These are phyloP conservation scores for Sarcophaga subvicina DNA, from an alignment of 2,888 invertebrate species.

Conservation along the genomic window DNA sequence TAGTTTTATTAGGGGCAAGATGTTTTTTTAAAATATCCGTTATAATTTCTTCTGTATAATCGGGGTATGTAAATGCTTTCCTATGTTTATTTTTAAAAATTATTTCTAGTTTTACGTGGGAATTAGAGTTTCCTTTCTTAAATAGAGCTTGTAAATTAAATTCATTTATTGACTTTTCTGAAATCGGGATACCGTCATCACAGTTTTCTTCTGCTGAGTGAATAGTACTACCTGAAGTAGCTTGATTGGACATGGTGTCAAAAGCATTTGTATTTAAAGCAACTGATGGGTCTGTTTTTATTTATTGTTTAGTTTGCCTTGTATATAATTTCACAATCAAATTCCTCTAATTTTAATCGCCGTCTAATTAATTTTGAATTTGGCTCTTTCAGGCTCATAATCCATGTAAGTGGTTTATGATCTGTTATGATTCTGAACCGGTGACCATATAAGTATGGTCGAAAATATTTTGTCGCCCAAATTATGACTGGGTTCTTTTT, in stretches of 20 bases:
- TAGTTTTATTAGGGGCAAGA: constrained; percentile 68
- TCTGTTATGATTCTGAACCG: constrained; percentile 27
- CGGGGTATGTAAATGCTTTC: background rate
- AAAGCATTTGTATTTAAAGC: constrained; percentile 37
- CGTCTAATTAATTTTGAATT: constrained; percentile 44
- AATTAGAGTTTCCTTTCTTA: constrained; percentile 26
- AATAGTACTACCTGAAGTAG: constrained; percentile 48
- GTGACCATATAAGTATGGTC: background rate
- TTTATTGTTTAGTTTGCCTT: background rate
- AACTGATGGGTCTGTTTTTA: constrained; percentile 30
- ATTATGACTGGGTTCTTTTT: constrained; percentile 11
- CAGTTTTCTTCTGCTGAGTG: constrained; percentile 66
- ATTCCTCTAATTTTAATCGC: constrained; percentile 33
- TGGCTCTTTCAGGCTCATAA: constrained; percentile 35
- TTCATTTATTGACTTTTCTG: constrained; percentile 71
- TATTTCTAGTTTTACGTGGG: constrained; percentile 26
- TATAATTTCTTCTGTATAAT: no score
- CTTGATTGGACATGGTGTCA: constrained; percentile 32
- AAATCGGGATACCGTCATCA: constrained; percentile 69
- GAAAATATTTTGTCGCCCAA: constrained; percentile 8
- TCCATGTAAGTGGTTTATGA: background rate
- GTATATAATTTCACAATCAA: constrained; percentile 45
- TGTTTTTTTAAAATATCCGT: constrained; percentile 14
- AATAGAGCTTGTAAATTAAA: no score
- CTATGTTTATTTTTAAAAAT: constrained; percentile 69